phyloP scores from a whole-genome alignment of 1,140 invertebrate genomes.

The Ephestia elutella region DNA sequence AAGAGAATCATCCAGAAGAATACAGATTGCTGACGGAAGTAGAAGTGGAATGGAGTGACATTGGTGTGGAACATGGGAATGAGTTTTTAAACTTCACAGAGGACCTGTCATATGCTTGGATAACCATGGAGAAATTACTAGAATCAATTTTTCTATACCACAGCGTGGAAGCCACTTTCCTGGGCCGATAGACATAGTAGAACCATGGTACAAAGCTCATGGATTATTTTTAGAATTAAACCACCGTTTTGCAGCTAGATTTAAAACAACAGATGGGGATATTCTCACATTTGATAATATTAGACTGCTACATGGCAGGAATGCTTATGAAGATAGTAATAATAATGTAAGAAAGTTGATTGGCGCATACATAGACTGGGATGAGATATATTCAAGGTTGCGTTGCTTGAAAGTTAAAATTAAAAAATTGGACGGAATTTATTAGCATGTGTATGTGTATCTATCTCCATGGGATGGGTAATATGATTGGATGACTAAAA shows the following conservation, averaged over 20 bases:
- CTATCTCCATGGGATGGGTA: no score
- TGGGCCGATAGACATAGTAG: conserved; percentile 74
- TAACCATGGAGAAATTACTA: conserved; percentile 67
- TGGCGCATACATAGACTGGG: conserved; percentile 84
- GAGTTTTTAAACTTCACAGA: conserved; percentile 77
- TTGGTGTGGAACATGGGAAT: conserved; percentile 75
- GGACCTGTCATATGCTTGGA: conserved; percentile 79
- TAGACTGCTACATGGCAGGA: conserved; percentile 79
- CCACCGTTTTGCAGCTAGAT: conserved; percentile 72
- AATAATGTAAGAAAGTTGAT: conserved; percentile 78
- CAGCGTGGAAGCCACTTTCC: conserved; percentile 80
- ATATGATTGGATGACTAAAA: no score
- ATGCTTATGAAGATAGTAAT: conserved; percentile 75
- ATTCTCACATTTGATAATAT: conserved; percentile 83
- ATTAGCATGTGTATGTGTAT: no score
- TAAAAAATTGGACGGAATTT: conserved; percentile 29
- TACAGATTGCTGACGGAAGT: conserved; percentile 75
- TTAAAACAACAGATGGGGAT: conserved; percentile 78
- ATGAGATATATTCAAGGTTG: conserved; percentile 80
- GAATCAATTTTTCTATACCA: conserved; percentile 80
- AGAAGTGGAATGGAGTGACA: conserved; percentile 80
- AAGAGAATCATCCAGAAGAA: conserved; percentile 63
- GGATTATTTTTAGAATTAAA: conserved; percentile 72
- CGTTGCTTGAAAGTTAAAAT: conserved; percentile 63
- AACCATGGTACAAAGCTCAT: conserved; percentile 78